Evolutionary conservation across 2,888 invertebrate species (phyloP), one percentile per base, ranked within the genome.

Genomic region (Girardia tigrina): DNA sequence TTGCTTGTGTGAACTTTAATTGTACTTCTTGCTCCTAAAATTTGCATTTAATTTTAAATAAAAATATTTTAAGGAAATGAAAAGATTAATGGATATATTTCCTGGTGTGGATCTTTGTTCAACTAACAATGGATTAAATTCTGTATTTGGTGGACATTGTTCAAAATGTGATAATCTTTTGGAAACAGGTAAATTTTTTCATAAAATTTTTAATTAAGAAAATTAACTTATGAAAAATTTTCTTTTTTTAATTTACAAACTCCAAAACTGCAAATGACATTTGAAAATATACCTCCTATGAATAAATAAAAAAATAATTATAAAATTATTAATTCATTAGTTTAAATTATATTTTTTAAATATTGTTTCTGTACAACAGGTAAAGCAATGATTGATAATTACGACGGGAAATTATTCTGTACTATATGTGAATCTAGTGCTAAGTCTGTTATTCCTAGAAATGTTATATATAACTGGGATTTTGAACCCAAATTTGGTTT

Each of bases 381-480:
- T 29, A 72, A 29, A 26, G 28, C 36, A 20, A n/a, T 29, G 4
- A n/a, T 72, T 42, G 73, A 72, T 36, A 29, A 72, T 36, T 72
- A 72, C 23, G 73, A 72, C 36, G 73, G 73, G 8, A 28, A 36
- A 6, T 36, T 72, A 26, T 72, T 20, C 26, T 72, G 73, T 36
- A 72, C 28, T 4, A 72, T 23, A 29, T 72, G 73, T 29, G 29
- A 72, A 2, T 72, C 36, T 4, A 36, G 29, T 20, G 26, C 28
- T 23, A 28, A 27, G 16, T 72, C 29, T 26, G 36, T 72, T 26
- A 72, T 72, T 29, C 73, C 73, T 16, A 28, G 73, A 29, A 36
- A 72, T 36, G 29, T 72, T n/a, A 72, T 72, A 26, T 29, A 72
- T 72, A 72, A 72, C 20, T 72, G 73, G 73, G 73, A 72, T 29